Evolutionary conservation across 2,797 vertebrate genomes (phyloP).

Genomic region (Brachymystax lenok): DNA sequence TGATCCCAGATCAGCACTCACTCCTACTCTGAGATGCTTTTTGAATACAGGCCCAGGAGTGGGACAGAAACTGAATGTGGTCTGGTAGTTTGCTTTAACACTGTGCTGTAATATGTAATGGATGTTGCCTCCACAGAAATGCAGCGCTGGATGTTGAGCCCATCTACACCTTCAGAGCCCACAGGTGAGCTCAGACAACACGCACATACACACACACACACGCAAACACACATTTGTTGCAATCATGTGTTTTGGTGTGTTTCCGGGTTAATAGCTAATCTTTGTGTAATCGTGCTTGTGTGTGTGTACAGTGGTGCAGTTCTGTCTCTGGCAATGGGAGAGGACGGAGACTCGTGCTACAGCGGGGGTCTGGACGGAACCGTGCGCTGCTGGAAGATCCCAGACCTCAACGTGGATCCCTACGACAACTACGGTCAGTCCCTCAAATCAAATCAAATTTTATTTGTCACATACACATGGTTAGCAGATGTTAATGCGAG

Average conservation of each 20-base stretch:
- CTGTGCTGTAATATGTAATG: neutral
- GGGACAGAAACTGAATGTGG: neutral
- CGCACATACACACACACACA: too few species aligned
- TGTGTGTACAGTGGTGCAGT: slow-evolving; percentile 79
- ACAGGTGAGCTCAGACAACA: slow-evolving; percentile 75
- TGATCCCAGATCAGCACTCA: too few species aligned
- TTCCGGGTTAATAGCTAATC: slow-evolving; percentile 23
- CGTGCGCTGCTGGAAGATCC: slow-evolving; percentile 88
- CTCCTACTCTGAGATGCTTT: too few species aligned
- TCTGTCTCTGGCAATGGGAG: slow-evolving; percentile 82
- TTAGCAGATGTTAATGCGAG: too few species aligned
- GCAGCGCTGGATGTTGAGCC: slow-evolving; percentile 89
- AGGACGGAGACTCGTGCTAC: slow-evolving; percentile 84
- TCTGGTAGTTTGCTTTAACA: neutral
- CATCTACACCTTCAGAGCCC: slow-evolving; percentile 89
- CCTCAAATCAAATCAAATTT: too few species aligned
- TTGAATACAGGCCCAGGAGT: neutral
- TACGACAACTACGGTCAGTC: slow-evolving; percentile 87
- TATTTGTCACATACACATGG: too few species aligned
- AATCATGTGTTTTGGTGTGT: neutral
- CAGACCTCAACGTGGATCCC: slow-evolving; percentile 88
- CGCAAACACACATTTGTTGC: neutral
- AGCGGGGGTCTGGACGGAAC: slow-evolving; percentile 83
- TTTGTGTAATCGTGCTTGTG: slow-evolving; percentile 7
- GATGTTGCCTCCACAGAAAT: slow-evolving; percentile 70